A percentile compares a stretch with the other conserved stretches of the same genome.
These are phyloP conservation scores for Holacanthella duospinosa DNA, from an alignment of 2,888 invertebrate genomes.

Conservation along the genomic window DNA sequence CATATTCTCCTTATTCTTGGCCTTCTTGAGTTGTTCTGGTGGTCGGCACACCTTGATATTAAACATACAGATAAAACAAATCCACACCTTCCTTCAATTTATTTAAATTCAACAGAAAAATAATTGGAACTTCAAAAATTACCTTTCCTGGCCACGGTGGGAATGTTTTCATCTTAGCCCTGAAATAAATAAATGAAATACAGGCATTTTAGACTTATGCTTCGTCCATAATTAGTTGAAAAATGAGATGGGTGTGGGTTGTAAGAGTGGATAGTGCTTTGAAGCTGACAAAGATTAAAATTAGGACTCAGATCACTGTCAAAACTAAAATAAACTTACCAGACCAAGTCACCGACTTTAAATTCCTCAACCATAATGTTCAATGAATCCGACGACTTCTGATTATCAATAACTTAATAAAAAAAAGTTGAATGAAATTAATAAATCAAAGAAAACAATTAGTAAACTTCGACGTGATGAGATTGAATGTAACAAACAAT, in stretches of 20 bases:
- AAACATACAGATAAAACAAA: slow-evolving; percentile 33
- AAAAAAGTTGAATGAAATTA: background rate
- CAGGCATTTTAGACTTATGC: background rate
- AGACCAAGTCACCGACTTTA: slow-evolving; percentile 58
- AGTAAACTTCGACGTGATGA: background rate
- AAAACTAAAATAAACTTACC: slow-evolving; percentile 50
- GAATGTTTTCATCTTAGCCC: slow-evolving; percentile 97
- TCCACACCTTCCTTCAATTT: too few relatives aligned
- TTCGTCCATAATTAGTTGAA: background rate
- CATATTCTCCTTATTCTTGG: slow-evolving; percentile 60
- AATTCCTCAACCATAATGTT: slow-evolving; percentile 50
- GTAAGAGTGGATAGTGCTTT: too few relatives aligned
- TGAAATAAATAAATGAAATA: slow-evolving; percentile 48
- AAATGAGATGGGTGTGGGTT: too few relatives aligned
- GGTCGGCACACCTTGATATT: slow-evolving; percentile 67
- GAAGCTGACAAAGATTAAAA: too few relatives aligned
- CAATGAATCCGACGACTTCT: background rate
- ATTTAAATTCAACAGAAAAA: background rate
- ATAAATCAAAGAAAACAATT: background rate
- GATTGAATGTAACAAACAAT: background rate
- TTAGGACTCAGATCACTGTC: background rate
- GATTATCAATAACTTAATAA: background rate
- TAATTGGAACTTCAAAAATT: slow-evolving; percentile 43
- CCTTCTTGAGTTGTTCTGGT: slow-evolving; percentile 54
- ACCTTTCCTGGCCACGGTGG: slow-evolving; percentile 96